Percentiles rank a stretch among this genome's conserved stretches.
Conservation (phyloP, 2,797 vertebrate species). For the Poliocrania exsul region DNA sequence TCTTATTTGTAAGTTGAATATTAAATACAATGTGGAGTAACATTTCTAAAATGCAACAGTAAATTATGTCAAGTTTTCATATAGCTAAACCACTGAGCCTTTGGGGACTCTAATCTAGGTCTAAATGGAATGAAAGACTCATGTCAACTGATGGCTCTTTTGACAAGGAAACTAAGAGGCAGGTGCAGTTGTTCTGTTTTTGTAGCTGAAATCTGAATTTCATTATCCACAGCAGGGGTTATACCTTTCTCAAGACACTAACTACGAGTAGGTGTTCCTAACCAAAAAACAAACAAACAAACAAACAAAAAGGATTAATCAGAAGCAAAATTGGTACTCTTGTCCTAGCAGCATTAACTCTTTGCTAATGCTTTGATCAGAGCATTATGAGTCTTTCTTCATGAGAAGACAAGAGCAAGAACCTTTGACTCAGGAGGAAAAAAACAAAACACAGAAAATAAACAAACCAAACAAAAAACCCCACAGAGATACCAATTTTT, state of each 20-base stretch:
- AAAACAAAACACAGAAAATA: not conserved
- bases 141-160: not conserved
- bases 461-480: not conserved
- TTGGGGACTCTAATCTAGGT: not conserved
- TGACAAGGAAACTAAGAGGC: not conserved
- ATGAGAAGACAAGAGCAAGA: not conserved
- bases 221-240: not conserved
- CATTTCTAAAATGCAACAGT: not conserved
- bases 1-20: not conserved
- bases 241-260: conserved; percentile 31
- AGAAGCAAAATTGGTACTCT: not conserved
- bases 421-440: not conserved
- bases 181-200: not conserved
- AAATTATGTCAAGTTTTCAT: not conserved
- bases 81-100: not conserved
- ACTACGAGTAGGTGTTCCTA: not conserved
- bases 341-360: not conserved
- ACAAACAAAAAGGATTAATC: not conserved
- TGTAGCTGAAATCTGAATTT: conserved; percentile 23
- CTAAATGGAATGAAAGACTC: not conserved
- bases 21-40: not conserved
- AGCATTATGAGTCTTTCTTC: not conserved
- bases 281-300: too few relatives aligned
- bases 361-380: not conserved
- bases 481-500: not conserved